These are phyloP conservation scores for Pangasius djambal DNA, from an alignment of 2,797 vertebrate species.

Conservation along the genomic window DNA sequence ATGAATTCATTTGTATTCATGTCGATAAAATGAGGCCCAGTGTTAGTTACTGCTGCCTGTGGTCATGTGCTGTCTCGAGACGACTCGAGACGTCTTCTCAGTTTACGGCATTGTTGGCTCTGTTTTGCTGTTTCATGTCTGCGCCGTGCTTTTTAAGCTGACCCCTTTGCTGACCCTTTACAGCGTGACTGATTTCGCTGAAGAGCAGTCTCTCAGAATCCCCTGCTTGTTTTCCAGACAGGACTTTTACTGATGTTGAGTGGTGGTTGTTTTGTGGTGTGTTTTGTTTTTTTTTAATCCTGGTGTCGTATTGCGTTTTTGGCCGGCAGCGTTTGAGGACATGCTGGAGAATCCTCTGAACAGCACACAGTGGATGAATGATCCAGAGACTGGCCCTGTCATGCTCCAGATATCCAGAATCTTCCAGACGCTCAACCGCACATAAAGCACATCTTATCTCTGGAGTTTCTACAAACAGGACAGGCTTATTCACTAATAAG, in stretches of 20 bases:
- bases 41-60: background rate
- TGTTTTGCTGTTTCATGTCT: background rate
- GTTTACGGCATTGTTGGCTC: background rate
- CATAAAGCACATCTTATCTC: conserved; percentile 71
- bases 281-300: background rate
- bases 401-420: conserved; percentile 99
- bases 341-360: conserved; percentile 99
- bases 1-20: background rate
- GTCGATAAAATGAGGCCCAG: background rate
- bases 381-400: conserved; percentile 95
- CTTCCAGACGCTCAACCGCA: conserved; percentile 99
- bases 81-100: background rate
- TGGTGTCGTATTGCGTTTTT: conserved; percentile 29
- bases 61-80: background rate
- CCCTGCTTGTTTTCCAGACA: background rate
- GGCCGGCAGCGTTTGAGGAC: conserved; percentile 90
- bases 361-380: conserved; percentile 99
- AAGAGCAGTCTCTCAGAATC: background rate
- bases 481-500: conserved; percentile 48
- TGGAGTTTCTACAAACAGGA: conserved; percentile 50
- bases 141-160: background rate
- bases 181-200: background rate
- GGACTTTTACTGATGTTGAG: background rate
- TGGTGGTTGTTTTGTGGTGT: background rate
- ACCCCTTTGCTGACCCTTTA: background rate